Evolutionary conservation across 2,888 invertebrate genomes (phyloP), one percentile per base, ranked within the genome.

Genomic region (Pecten maximus): DNA sequence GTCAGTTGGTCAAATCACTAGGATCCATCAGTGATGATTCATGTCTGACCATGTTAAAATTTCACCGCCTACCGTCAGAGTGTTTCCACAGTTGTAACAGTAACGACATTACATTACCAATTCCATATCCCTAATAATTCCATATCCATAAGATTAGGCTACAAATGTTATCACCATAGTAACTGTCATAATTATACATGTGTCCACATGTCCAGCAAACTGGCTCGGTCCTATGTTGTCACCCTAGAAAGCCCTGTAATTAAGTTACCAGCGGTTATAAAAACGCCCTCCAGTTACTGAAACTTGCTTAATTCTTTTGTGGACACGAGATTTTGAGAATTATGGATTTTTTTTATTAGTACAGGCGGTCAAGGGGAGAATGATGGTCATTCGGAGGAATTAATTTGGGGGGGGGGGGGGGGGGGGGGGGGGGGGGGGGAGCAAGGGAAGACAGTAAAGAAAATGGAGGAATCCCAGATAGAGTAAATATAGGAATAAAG

Each of bases 141-240:
- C 28, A 35, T 35, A 15, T 74, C 74, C 35, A 28, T 8, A 0
- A 74, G 74, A 35, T 74, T 74, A 35, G 74, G 35, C 35, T 28
- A 74, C 23, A 35, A 54, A 74, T 74, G 28, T 12, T 10, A 23
- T 74, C 35, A 35, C 35, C 28, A 28, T 74, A 10, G 74, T 35
- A 35, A 74, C 74, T 74, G 74, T 74, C 74, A 74, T 74, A 74
- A 74, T 74, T 74, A 74, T 74, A 28, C 74, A 74, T 74, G 74
- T 74, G 74, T 15, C 74, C 35, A 74, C 74, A 74, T 74, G 74
- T 74, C 74, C 74, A 74, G 54, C 0, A n/a, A 54, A 54, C 44
- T 74, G 19, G 35, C 8, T 10, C 10, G 74, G 10, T 15, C 74
- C 74, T 74, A 2, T 74, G 74, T 15, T 74, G 35, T 74, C 74